Base-by-base conservation (phyloP, 1,140 invertebrate species). In the Chironomus tepperi region DNA sequence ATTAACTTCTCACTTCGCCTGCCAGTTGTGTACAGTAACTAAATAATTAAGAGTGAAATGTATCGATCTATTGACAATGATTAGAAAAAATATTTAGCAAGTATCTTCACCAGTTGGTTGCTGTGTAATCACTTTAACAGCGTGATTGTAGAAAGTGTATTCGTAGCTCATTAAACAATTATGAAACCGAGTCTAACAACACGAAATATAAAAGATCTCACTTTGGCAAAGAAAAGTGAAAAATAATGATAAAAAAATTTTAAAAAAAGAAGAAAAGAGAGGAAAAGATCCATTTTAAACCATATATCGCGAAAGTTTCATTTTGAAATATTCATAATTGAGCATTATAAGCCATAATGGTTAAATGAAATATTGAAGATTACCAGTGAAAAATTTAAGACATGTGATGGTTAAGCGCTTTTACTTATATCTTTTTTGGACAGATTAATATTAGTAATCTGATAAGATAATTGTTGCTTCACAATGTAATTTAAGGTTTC, bases 111-210 rank as follows among this genome's bases (percentile, higher is more conserved):
- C 24, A 34, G 24, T 34, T 34, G 24, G 2, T 47, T 12, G 47
- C 47, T n/a, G 47, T 57, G 24, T 34, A 34, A 34, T 34, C 24
- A 34, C 24, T 34, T 34, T 34, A 34, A 34, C 24, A 34, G 24
- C n/a, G 47, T 47, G 43, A 47, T 12, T 57, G 10, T 57, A 57
- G 47, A 57, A 57, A 57, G 47, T 57, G 47, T 57, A 57, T 57
- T 57, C n/a, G n/a, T n/a, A 57, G 47, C 47, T 57, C 47, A 57
- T 57, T 57, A 57, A 57, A 57, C 47, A 57, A 57, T 57, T 57
- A 57, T 57, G 47, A 57, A 57, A 57, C 47, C 12, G 12, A 57
- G 5, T 57, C 12, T 57, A 15, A 15, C 12, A 12, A 57, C 47
- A n/a, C 47, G 12, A 57, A 57, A 57, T 15, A 15, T 57, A 57